Base-by-base conservation (phyloP, 2,888 invertebrate genomes). In the Dione vanillae region DNA sequence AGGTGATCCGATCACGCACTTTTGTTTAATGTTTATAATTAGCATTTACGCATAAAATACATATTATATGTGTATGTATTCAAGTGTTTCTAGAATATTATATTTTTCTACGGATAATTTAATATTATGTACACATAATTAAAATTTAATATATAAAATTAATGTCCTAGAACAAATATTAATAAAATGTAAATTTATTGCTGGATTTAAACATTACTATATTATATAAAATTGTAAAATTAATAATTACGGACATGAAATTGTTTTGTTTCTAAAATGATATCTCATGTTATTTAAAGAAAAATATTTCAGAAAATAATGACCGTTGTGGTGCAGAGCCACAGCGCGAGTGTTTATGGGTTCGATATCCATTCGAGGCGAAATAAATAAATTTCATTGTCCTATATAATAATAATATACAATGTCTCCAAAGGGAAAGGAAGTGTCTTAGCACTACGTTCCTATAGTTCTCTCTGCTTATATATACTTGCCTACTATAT, bases 1-100 rank as follows among this genome's bases (percentile, higher is more conserved):
- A 76, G 76, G 76, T 76, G 76, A 65, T 35, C 16, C 64, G 56
- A 71, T 45, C 76, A 73, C 62, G 74, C 75, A 70, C 58, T 71
- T 70, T 61, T 67, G 70, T 62, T 75, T 73, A 75, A 73, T 70
- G 72, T 47, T 58, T 61, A 67, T 70, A 74, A 70, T 74, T 75
- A 72, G 64, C 68, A 72, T 72, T 74, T 67, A 35, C 52, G 59
- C 66, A 69, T 70, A 61, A 70, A 59, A 68, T 71, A 64, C n/a
- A 45, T 40, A 27, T 3, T 27, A 5, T 27, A 27, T 27, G 9
- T 69, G 68, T 64, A 40, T 40, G 19, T 19, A 19, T 64, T 19
- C 40, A 64, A 19, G 16, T 49, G 64, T 64, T 49, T 64, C 14
- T 51, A 20, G 9, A 40, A 64, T 47, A 64, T 51, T 40, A 64